These are phyloP conservation scores for Gasterosteus nipponicus DNA, from an alignment of 2,113 vertebrate genomes.

Conservation along the genomic window DNA sequence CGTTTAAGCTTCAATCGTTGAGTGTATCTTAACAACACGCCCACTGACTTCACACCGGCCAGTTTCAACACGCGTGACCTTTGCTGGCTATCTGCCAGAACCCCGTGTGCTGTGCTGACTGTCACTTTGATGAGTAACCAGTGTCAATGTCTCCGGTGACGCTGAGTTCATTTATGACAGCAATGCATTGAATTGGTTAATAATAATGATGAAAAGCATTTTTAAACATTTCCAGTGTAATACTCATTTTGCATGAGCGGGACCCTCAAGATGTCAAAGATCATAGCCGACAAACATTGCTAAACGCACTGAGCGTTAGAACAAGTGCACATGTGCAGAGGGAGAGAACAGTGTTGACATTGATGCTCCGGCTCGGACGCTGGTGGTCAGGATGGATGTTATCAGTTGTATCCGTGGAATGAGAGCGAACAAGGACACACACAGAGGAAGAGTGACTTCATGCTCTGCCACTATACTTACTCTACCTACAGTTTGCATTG, in stretches of 20 bases:
- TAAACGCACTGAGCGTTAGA: no score
- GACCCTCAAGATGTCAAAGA: not conserved
- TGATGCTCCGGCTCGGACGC: not conserved
- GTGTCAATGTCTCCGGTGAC: not conserved
- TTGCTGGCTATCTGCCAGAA: constrained; percentile 43
- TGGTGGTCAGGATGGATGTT: not conserved
- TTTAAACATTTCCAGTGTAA: not conserved
- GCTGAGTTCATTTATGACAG: not conserved
- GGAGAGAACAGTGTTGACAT: not conserved
- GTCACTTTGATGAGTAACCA: constrained; percentile 4
- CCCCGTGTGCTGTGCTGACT: constrained; percentile 15
- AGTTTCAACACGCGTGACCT: constrained; percentile 56
- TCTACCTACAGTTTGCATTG: not conserved
- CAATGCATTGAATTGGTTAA: not conserved
- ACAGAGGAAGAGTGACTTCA: not conserved
- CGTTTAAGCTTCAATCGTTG: not conserved
- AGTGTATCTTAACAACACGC: constrained; percentile 20
- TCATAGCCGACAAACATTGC: not conserved
- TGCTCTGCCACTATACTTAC: no score
- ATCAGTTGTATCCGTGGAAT: not conserved
- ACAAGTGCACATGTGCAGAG: no score
- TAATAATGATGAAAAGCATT: not conserved
- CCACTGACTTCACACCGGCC: constrained; percentile 49
- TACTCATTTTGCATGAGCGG: not conserved
- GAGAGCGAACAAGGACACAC: not conserved